Percentiles rank a stretch among this genome's conserved stretches.
Evolutionary conservation across 1,140 invertebrate genomes (phyloP).

Genomic region (Parapsyche elsis): DNA sequence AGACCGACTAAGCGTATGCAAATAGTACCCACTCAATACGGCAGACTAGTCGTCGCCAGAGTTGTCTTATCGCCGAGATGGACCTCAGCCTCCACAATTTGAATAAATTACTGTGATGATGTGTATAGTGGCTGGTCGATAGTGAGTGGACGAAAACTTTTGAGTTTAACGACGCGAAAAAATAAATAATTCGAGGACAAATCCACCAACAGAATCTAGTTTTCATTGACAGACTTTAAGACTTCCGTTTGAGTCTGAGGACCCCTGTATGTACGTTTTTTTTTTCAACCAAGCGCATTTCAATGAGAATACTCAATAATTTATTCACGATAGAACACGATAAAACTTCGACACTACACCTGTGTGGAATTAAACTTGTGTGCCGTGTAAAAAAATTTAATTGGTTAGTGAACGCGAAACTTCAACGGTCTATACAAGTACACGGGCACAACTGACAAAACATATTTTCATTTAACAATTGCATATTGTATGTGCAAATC

Average conservation of each 20-base stretch:
- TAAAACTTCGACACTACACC: constrained; percentile 17
- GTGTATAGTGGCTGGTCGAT: neutral
- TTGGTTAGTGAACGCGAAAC: neutral
- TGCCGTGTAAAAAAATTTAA: neutral
- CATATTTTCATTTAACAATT: no score
- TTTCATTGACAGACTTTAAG: constrained; percentile 2
- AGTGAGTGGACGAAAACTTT: neutral
- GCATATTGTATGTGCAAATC: no score
- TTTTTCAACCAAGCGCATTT: neutral
- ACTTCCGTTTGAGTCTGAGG: neutral
- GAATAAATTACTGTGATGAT: constrained; percentile 35
- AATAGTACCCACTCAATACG: constrained; percentile 27
- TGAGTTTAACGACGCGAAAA: neutral
- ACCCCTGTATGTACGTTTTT: neutral
- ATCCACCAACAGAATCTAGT: neutral
- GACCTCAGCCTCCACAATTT: constrained; percentile 32
- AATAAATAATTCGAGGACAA: constrained; percentile 4
- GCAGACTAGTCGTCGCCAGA: constrained; percentile 34
- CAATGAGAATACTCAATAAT: constrained; percentile 7
- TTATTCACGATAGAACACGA: constrained; percentile 2
- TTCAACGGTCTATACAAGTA: neutral
- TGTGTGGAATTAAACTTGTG: constrained; percentile 1
- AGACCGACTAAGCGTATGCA: constrained; percentile 7
- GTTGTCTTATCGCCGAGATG: constrained; percentile 29
- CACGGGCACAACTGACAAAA: no score